These are phyloP conservation scores for Aldrovandia affinis DNA, from an alignment of 2,797 vertebrate genomes.

Conservation along the genomic window DNA sequence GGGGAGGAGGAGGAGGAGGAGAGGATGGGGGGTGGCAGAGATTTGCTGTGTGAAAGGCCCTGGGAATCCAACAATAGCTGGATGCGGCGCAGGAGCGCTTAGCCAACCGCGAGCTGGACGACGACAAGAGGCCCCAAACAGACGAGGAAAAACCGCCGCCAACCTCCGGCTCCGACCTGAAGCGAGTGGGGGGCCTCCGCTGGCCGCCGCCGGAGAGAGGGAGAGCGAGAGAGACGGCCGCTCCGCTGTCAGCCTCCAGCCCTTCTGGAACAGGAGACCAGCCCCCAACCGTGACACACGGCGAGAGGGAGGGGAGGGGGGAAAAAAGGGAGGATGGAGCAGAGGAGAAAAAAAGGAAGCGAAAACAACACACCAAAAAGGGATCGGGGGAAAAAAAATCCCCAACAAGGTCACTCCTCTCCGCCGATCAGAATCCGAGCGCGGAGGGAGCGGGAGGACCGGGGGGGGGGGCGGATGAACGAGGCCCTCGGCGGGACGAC, in stretches of 20 bases:
- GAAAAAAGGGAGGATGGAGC: neutral
- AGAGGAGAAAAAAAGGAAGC: neutral
- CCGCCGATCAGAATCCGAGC: slow-evolving; percentile 51
- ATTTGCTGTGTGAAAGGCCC: slow-evolving; percentile 72
- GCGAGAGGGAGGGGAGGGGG: neutral
- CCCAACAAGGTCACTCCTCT: slow-evolving; percentile 33
- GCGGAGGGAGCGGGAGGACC: neutral
- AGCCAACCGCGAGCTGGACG: slow-evolving; percentile 60
- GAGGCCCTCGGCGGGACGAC: slow-evolving; percentile 53
- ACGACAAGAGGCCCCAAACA: slow-evolving; percentile 75
- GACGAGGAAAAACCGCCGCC: slow-evolving; percentile 55
- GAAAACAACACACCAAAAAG: neutral
- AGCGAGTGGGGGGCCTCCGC: slow-evolving; percentile 54
- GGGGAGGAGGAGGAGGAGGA: slow-evolving; percentile 48
- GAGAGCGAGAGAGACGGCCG: slow-evolving; percentile 38
- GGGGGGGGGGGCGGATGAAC: slow-evolving; percentile 53
- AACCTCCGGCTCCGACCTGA: slow-evolving; percentile 54
- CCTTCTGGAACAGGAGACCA: slow-evolving; percentile 49
- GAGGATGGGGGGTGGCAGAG: slow-evolving; percentile 48
- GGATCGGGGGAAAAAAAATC: neutral
- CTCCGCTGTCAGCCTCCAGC: slow-evolving; percentile 44
- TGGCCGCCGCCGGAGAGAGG: slow-evolving; percentile 50
- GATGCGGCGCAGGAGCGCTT: slow-evolving; percentile 73
- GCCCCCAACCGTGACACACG: slow-evolving; percentile 37
- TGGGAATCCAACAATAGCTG: slow-evolving; percentile 79